These are phyloP conservation scores for Ancistrus triradiatus DNA, from an alignment of 2,113 vertebrate species.

Conservation along the genomic window DNA sequence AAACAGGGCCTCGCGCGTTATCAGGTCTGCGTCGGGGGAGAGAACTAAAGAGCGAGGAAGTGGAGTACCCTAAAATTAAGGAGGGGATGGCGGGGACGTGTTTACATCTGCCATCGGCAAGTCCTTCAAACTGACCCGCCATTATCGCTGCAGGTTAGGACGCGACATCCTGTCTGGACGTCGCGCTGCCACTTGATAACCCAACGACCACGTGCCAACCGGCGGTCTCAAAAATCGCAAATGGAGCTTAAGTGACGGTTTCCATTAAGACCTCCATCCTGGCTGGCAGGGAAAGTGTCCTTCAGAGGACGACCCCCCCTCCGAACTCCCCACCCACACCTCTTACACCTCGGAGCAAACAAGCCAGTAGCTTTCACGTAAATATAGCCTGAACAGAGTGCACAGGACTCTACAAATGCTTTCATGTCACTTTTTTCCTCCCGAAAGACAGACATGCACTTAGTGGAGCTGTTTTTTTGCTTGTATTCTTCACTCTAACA, in stretches of 20 bases:
- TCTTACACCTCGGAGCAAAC: not conserved
- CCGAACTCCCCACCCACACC: too few relatives aligned
- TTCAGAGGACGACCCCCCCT: constrained; percentile 21
- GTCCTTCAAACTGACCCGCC: constrained; percentile 13
- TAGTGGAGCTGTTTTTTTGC: constrained; percentile 20
- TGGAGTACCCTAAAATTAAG: not conserved
- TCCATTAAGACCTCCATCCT: constrained; percentile 39
- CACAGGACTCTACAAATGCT: constrained; percentile 21
- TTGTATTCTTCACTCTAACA: too few relatives aligned
- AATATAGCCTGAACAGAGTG: constrained; percentile 27
- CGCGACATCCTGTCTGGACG: constrained; percentile 23
- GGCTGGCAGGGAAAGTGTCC: constrained; percentile 15
- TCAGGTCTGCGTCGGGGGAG: constrained; percentile 4
- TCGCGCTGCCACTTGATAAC: constrained; percentile 38
- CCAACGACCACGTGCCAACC: constrained; percentile 32
- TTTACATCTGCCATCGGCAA: not conserved
- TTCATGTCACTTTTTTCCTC: constrained; percentile 8
- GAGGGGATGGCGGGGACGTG: not conserved
- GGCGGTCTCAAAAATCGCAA: constrained; percentile 20
- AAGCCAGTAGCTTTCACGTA: not conserved
- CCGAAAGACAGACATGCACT: not conserved
- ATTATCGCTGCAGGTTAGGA: constrained; percentile 11
- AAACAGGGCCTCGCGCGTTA: constrained; percentile 22
- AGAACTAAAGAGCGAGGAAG: not conserved
- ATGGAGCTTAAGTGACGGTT: constrained; percentile 39